Conservation (phyloP, 2,888 invertebrate species). For the Catocala sponsa region DNA sequence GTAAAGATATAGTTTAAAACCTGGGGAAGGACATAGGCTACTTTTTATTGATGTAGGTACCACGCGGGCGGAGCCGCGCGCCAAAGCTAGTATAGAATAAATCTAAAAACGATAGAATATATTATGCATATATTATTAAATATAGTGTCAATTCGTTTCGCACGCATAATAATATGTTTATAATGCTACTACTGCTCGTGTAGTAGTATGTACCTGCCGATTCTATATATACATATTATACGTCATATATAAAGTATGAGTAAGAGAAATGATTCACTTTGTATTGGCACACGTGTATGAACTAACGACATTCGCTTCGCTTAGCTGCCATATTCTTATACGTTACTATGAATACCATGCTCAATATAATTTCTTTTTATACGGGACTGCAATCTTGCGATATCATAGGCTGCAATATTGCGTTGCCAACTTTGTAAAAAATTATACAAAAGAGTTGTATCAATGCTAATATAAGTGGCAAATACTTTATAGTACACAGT, state of each 20-base stretch:
- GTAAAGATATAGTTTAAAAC: too few relatives aligned
- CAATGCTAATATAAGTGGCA: too few relatives aligned
- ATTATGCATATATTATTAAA: too few relatives aligned
- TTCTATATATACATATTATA: constrained; percentile 8
- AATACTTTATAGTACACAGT: too few relatives aligned
- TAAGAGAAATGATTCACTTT: constrained; percentile 31
- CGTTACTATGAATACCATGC: neutral
- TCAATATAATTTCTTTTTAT: neutral
- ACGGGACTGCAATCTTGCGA: neutral
- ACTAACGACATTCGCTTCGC: constrained; percentile 18
- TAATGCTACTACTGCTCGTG: constrained; percentile 5
- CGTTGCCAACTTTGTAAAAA: too few relatives aligned
- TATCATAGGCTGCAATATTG: too few relatives aligned
- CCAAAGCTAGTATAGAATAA: too few relatives aligned
- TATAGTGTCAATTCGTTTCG: constrained; percentile 26
- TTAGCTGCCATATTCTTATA: constrained; percentile 15
- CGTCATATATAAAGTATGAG: constrained; percentile 3
- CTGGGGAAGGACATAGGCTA: too few relatives aligned
- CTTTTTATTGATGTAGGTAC: too few relatives aligned
- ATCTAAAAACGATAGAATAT: too few relatives aligned
- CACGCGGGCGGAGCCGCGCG: too few relatives aligned
- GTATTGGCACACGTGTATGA: constrained; percentile 29
- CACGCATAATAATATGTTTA: constrained; percentile 11
- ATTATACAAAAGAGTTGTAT: too few relatives aligned
- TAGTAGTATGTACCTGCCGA: constrained; percentile 4